These are phyloP conservation scores for Stenichneumon culpator DNA, from an alignment of 2,888 invertebrate species.

Conservation along the genomic window DNA sequence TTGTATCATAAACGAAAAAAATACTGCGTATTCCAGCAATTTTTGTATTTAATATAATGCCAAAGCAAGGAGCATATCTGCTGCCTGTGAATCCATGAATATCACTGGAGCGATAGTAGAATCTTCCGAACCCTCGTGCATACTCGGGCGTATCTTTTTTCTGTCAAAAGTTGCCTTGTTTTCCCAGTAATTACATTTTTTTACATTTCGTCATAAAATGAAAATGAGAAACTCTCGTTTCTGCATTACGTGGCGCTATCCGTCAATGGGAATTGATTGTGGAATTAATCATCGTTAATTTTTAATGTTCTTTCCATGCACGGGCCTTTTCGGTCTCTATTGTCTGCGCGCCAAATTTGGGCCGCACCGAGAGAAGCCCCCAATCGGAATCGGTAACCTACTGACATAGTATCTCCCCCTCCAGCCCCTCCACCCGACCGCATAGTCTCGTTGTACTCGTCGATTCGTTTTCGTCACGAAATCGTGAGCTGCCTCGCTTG, in stretches of 20 bases:
- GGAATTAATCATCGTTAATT: not conserved
- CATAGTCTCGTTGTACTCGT: conserved; percentile 27
- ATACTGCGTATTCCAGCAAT: not conserved
- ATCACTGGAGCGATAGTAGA: not conserved
- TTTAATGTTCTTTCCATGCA: not conserved
- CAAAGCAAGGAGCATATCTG: too few relatives aligned
- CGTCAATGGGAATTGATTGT: not conserved
- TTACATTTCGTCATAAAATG: not conserved
- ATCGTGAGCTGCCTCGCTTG: conserved; percentile 64
- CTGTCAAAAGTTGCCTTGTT: too few relatives aligned
- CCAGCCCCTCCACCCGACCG: conserved; percentile 36
- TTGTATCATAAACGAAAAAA: not conserved
- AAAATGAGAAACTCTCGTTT: not conserved
- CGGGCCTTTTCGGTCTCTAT: conserved; percentile 70
- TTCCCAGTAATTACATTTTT: too few relatives aligned
- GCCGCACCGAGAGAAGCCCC: conserved; percentile 67
- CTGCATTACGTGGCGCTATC: not conserved
- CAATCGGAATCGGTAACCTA: conserved; percentile 79
- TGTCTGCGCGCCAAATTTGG: conserved; percentile 77
- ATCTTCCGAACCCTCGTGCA: not conserved
- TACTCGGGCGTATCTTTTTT: not conserved
- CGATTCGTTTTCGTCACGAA: conserved; percentile 68
- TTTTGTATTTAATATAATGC: not conserved
- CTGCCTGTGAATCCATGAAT: too few relatives aligned
- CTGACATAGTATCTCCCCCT: conserved; percentile 73